Percentiles rank a stretch among this genome's conserved stretches.
Conservation (phyloP, 2,797 vertebrate genomes). For the Acanthis flammea region DNA sequence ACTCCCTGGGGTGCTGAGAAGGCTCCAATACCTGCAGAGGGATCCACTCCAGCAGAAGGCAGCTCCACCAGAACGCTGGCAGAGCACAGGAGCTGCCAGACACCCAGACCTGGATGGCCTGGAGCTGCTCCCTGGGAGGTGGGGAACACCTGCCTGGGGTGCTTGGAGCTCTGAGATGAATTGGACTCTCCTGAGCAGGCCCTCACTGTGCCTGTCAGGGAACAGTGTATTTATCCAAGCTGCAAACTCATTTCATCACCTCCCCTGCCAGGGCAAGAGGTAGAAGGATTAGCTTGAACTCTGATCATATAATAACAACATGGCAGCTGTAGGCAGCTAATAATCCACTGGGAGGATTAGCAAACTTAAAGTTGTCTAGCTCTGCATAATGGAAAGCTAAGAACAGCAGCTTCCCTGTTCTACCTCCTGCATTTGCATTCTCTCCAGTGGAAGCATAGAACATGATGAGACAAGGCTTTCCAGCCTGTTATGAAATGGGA, state of each 20-base stretch:
- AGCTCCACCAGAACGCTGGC: background rate
- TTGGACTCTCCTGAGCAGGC: background rate
- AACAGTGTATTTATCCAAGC: background rate
- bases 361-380: conserved; percentile 52
- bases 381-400: conserved; percentile 29
- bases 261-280: background rate
- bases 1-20: background rate
- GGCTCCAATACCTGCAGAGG: background rate
- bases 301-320: conserved; percentile 37
- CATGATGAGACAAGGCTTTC: conserved; percentile 55
- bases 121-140: background rate
- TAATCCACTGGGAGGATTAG: conserved; percentile 49
- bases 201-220: background rate
- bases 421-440: conserved; percentile 36
- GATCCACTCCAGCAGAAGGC: background rate
- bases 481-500: conserved; percentile 57
- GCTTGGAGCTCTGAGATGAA: background rate
- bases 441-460: conserved; percentile 33
- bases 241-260: background rate
- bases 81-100: background rate
- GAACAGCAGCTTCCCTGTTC: background rate
- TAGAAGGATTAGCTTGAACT: conserved; percentile 41
- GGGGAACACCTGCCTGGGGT: background rate
- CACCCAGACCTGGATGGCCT: background rate
- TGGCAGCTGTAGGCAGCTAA: conserved; percentile 40